Evolutionary conservation across 1,140 invertebrate genomes (phyloP).

Genomic region (Atopsyche davidsoni): DNA sequence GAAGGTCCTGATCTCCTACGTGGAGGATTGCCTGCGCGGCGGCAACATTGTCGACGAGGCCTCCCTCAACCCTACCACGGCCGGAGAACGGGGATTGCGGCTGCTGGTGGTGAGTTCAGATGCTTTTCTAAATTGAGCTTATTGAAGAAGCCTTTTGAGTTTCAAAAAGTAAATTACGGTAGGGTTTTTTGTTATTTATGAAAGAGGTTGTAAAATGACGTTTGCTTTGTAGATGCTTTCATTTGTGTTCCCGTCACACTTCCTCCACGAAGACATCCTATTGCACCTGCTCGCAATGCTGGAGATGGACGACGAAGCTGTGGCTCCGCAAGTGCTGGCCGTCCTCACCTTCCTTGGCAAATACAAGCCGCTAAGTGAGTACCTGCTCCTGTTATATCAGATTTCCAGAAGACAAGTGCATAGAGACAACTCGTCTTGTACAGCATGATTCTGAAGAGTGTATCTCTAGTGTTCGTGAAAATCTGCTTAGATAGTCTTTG

Average conservation of each 20-base stretch:
- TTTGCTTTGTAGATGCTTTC: conserved; percentile 53
- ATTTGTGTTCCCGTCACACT: conserved; percentile 88
- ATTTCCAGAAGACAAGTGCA: too few species aligned
- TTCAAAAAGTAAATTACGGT: too few species aligned
- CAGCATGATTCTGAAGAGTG: too few species aligned
- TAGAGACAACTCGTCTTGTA: too few species aligned
- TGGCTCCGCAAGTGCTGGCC: conserved; percentile 74
- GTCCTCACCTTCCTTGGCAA: conserved; percentile 84
- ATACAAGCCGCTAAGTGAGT: conserved; percentile 70
- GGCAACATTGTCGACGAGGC: conserved; percentile 67
- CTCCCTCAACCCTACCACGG: conserved; percentile 70
- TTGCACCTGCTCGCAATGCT: conserved; percentile 73
- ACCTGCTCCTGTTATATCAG: too few species aligned
- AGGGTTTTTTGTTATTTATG: too few species aligned
- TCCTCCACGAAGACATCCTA: conserved; percentile 79
- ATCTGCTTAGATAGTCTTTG: too few species aligned
- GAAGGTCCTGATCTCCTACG: conserved; percentile 62
- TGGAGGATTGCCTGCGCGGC: conserved; percentile 63
- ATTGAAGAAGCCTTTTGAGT: too few species aligned
- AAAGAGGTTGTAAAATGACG: not conserved
- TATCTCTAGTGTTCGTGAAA: too few species aligned
- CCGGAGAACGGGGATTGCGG: conserved; percentile 75
- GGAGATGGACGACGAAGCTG: conserved; percentile 72
- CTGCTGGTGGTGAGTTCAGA: conserved; percentile 59
- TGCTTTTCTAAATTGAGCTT: too few species aligned